Evolutionary conservation across 2,797 vertebrate genomes (phyloP), one percentile per base, ranked within the genome.

Genomic region (Thripadectes ignobilis): DNA sequence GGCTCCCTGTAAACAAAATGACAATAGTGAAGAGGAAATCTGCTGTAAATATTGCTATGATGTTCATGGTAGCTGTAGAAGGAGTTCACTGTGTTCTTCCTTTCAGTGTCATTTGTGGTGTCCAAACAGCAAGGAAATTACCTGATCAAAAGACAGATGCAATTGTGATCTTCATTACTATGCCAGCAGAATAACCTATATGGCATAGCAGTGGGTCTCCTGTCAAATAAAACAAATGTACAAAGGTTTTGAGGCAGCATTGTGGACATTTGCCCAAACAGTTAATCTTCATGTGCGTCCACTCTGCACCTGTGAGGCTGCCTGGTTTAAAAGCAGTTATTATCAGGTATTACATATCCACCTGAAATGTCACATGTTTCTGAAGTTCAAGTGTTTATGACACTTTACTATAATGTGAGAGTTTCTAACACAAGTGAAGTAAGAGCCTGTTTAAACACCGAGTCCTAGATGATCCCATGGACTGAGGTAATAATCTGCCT

Each of bases 301-400:
- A 18, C 8, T 49, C 10, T 8, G 27, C 13, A 7, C 39, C 36
- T 77, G 36, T 68, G 46, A 55, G 29, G 1, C 1, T 82, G 19
- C 18, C 20, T 62, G 27, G 6, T 58, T 75, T 55, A 62, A 76
- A 88, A 81, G 15, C 3, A n/a, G 24, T 54, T 43, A 20, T 84
- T 67, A 34, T 12, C 19, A 62, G 7, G 4, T 41, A 30, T 61
- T 68, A 45, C 20, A 41, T 21, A 58, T n/a, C 12, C 30, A 55
- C 41, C 4, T 0, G 0, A 86, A 86, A 69, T 49, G 3, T 29
- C 8, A 21, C 13, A 7, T 18, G 0, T 54, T 75, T 91, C 26
- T 72, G 30, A 86, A 73, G 19, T 34, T 91, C 46, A 67, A 7
- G 18, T 46, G n/a, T 61, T 85, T 15, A 10, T 61, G 43, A 29